Base-by-base conservation (phyloP, 2,797 vertebrate species). In the Microctenopoma lineatum region DNA sequence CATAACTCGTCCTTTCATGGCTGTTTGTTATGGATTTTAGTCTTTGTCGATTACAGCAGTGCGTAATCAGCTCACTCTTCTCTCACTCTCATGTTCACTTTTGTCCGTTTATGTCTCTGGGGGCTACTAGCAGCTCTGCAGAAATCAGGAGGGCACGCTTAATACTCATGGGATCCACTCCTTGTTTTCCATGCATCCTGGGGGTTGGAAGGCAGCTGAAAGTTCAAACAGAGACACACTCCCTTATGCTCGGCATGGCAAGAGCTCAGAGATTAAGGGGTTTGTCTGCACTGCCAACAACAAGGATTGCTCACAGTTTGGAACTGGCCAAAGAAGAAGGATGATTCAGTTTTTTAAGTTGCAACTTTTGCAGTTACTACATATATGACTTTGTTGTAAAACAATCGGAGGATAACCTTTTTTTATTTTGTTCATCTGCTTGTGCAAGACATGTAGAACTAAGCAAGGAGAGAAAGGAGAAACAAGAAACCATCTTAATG, bases 141-240 rank as follows among this genome's bases (percentile, higher is more conserved):
- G 86, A 73, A 79, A 69, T 65, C 79, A 60, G 60, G 71, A 76
- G 81, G 90, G 70, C 38, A 84, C 85, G 81, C 80, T 88, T 52
- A 80, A 79, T 75, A 75, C 90, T 76, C 67, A 62, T 84, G 80
- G 84, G 84, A 87, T 93, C 93, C 90, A 75, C 70, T 93, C 89
- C 92, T 91, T 90, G 86, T 92, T 93, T 94, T 94, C 84, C 84
- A 48, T 83, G 81, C 84, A 80, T 91, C 90, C 90, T 59, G 59
- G 84, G 88, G 85, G 86, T 90, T 85, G 87, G 89, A 90, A 92
- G 84, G 81, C 90, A 91, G 88, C 91, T 88, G 86, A 84, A 90
- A 90, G 89, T 93, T 93, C 88, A 92, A 92, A 91, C 91, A 91
- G 84, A 91, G 81, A 90, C 86, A 85, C 87, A 87, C 88, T 91